A percentile compares a stretch with the other conserved stretches of the same genome.
Conservation (phyloP, 23 tunicate genomes). For the Halocynthia roretzi region DNA sequence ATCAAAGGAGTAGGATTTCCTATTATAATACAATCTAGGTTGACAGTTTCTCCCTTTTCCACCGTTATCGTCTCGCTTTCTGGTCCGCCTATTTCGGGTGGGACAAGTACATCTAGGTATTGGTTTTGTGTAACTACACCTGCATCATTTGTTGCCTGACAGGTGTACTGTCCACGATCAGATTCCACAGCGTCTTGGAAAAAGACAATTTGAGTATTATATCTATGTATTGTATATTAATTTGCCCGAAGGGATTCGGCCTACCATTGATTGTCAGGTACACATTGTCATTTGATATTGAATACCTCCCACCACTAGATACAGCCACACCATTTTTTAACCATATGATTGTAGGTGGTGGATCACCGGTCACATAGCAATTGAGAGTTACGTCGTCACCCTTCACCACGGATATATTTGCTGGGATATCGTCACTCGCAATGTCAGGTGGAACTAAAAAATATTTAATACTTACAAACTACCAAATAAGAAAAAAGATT, state of each 20-base stretch:
- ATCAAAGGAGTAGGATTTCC: slow-evolving; percentile 83
- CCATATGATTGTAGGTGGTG: slow-evolving; percentile 89
- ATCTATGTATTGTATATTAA: too few species aligned
- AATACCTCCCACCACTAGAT: neutral
- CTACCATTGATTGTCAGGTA: slow-evolving; percentile 3
- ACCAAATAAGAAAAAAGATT: neutral
- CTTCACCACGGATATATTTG: slow-evolving; percentile 44
- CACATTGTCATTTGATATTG: slow-evolving; percentile 1
- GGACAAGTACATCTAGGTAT: slow-evolving; percentile 63
- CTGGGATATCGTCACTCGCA: slow-evolving; percentile 28
- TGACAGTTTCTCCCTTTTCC: slow-evolving; percentile 27
- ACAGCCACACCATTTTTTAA: slow-evolving; percentile 61
- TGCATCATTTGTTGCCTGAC: slow-evolving; percentile 83
- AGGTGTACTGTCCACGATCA: slow-evolving; percentile 70
- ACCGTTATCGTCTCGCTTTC: slow-evolving; percentile 31
- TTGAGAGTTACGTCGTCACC: slow-evolving; percentile 70
- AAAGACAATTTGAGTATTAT: too few species aligned
- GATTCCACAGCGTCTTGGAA: slow-evolving; percentile 52
- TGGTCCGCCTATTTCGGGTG: slow-evolving; percentile 51
- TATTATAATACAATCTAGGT: slow-evolving; percentile 53
- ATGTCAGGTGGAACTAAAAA: slow-evolving; percentile 75
- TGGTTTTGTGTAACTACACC: slow-evolving; percentile 49
- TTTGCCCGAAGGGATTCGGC: too few species aligned
- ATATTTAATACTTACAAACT: neutral
- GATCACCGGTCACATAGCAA: slow-evolving; percentile 87